A percentile compares a stretch with the other conserved stretches of the same genome.
phyloP scores from a whole-genome alignment of 2,113 vertebrate species.

The Cinclus mexicanus region DNA sequence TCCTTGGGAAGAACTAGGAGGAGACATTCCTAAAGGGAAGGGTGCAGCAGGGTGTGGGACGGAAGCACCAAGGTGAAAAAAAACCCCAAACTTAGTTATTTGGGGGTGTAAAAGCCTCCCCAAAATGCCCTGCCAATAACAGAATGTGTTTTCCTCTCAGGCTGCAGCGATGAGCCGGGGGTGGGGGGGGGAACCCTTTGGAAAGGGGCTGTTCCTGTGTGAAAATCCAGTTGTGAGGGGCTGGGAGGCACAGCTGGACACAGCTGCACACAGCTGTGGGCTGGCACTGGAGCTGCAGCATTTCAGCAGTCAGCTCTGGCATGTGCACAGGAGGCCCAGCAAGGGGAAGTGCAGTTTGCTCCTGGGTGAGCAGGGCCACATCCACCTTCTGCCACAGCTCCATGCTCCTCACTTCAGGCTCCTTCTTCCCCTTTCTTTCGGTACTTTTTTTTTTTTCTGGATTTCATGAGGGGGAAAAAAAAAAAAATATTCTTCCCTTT shows the following conservation, averaged over 20 bases:
- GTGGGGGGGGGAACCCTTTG: constrained; percentile 1
- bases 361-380: neutral
- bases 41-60: neutral
- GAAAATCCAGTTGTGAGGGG: constrained; percentile 65
- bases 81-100: neutral
- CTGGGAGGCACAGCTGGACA: constrained; percentile 63
- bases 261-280: constrained; percentile 77
- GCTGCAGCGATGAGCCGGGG: constrained; percentile 16
- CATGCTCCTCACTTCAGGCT: neutral
- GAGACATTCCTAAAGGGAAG: neutral
- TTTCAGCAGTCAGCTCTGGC: constrained; percentile 53
- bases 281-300: constrained; percentile 63
- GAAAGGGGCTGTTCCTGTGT: constrained; percentile 54
- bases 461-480: neutral
- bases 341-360: constrained; percentile 44
- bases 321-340: constrained; percentile 37
- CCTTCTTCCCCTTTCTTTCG: neutral
- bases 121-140: neutral
- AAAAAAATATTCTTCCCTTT: neutral
- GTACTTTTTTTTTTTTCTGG: neutral
- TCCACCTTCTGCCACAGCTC: neutral
- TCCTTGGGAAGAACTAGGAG: neutral
- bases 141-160: constrained; percentile 4
- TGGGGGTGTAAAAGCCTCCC: neutral
- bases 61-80: neutral